Conservation (phyloP, 2,113 vertebrate species). For the Halcyon senegalensis region DNA sequence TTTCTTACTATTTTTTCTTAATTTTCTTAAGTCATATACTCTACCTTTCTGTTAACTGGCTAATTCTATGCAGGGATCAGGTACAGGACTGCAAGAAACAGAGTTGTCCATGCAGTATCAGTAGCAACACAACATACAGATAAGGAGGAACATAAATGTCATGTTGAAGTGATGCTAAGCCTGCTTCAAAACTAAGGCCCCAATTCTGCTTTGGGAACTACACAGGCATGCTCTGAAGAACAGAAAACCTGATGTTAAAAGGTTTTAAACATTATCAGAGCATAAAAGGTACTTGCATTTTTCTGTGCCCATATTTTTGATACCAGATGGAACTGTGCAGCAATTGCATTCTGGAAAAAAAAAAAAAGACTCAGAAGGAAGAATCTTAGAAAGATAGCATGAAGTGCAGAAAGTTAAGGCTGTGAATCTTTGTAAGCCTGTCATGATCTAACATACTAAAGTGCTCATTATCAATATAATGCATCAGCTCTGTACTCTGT, state of each 20-base stretch:
- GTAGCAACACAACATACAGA: background rate
- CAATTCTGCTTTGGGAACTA: background rate
- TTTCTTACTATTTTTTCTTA: constrained; percentile 1
- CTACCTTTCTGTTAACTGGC: background rate
- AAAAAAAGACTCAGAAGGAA: background rate
- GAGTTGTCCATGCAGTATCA: background rate
- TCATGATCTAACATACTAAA: constrained; percentile 1
- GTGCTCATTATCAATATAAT: background rate
- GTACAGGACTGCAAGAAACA: background rate
- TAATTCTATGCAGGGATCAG: background rate
- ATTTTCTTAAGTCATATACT: background rate
- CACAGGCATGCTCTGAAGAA: background rate
- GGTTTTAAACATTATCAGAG: background rate
- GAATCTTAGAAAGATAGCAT: background rate
- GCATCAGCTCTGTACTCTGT: background rate
- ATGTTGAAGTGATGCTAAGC: background rate
- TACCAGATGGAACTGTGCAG: background rate
- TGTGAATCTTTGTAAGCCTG: background rate
- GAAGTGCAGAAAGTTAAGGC: background rate
- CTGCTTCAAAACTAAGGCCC: background rate
- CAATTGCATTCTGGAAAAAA: background rate
- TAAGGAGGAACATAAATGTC: background rate
- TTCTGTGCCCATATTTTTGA: background rate
- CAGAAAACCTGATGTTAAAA: background rate
- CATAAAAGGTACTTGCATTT: background rate